Evolutionary conservation across 2,888 invertebrate species (phyloP), one percentile per base, ranked within the genome.

Genomic region (Napeogenes inachia): DNA sequence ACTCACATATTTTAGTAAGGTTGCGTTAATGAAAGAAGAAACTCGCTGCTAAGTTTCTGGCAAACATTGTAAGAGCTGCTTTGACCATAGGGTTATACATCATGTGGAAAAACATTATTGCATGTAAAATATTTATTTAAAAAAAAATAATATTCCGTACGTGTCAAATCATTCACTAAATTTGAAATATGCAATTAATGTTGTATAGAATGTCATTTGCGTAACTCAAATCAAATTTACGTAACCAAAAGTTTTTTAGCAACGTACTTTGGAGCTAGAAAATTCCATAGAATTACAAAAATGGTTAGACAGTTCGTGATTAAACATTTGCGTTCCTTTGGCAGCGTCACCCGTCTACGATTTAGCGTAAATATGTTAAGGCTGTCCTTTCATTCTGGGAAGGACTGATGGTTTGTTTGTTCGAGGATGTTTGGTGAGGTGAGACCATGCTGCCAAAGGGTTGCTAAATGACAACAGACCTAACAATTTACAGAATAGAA

Each of bases 261-360:
- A 30, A 50, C 30, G 30, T 2, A 1, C 45, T 57, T 32, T 38
- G 66, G 61, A 64, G 62, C 62, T 8, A 56, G 42, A 61, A 65
- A 56, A 61, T n/a, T 87, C 84, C 78, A 73, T 65, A 77, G 85
- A 86, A 87, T 85, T 80, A 82, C 82, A 80, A 70, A 78, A 79
- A 69, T 74, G 69, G 82, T 87, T 86, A 87, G 85, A 80, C 65
- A 69, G 58, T 60, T 66, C 71, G 70, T 70, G 67, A 70, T 76
- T 73, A 80, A 82, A 84, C 80, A 80, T 80, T 80, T 75, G 70
- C 72, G 75, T 73, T 74, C 71, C 77, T 82, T 84, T 80, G 64
- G 63, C 67, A 58, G 45, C 69, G 68, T 68, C 69, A 67, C 63
- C 66, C 66, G 69, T 70, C 74, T 70, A 71, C 75, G 64, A 74